Evolutionary conservation across 2,113 vertebrate species (phyloP).

Genomic region (Poeciliopsis turrubarensis): DNA sequence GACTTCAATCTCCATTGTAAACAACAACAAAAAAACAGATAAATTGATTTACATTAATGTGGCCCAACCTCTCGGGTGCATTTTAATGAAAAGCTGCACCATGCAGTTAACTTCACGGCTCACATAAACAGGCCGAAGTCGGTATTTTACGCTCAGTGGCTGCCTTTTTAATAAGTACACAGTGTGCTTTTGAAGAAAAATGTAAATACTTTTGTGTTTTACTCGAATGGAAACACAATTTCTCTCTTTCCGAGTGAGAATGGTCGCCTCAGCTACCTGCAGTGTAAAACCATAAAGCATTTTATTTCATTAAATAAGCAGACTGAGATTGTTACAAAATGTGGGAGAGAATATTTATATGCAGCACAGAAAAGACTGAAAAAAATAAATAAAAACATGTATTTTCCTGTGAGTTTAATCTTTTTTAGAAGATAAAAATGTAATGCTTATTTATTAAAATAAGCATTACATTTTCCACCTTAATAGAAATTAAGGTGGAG

Average conservation of each 20-base stretch:
- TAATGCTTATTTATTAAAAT: background rate
- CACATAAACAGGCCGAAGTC: background rate
- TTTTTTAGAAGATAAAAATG: no score
- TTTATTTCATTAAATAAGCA: background rate
- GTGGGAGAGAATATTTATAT: background rate
- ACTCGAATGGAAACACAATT: background rate
- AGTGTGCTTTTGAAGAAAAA: background rate
- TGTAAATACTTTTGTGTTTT: background rate
- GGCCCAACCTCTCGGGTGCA: no score
- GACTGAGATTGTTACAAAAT: background rate
- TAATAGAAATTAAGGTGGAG: no score
- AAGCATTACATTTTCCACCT: background rate
- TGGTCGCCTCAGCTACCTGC: background rate
- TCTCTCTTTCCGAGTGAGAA: no score
- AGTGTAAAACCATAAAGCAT: background rate
- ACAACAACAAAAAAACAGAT: no score
- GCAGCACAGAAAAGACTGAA: background rate
- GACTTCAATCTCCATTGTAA: no score
- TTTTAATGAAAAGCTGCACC: no score
- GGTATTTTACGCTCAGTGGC: background rate
- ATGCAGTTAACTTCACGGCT: background rate
- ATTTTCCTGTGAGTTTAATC: no score
- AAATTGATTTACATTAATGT: no score
- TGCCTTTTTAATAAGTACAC: background rate
- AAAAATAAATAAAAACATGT: background rate